A percentile compares a stretch with the other conserved stretches of the same genome.
phyloP scores from a whole-genome alignment of 2,888 invertebrate species.

The Danaus chrysippus region DNA sequence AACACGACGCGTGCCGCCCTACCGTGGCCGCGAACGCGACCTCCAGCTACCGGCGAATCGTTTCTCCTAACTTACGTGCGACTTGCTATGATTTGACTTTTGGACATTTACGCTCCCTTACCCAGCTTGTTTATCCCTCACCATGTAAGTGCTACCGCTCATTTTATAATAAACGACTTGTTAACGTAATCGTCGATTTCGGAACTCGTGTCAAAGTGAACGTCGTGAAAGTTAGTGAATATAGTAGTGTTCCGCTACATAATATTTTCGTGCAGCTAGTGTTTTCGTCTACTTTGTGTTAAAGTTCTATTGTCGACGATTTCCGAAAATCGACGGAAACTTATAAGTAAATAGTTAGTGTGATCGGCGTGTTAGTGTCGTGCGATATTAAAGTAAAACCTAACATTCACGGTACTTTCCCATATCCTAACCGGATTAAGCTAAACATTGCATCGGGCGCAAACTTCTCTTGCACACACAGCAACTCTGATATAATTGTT shows the following conservation, averaged over 20 bases:
- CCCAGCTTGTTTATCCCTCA: conserved; percentile 77
- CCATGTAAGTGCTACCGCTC: conserved; percentile 77
- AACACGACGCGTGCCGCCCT: conserved; percentile 77
- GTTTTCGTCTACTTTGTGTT: conserved; percentile 45
- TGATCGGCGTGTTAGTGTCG: conserved; percentile 54
- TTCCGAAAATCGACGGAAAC: conserved; percentile 74
- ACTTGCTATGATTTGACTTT: conserved; percentile 75
- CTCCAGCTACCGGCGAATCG: conserved; percentile 79
- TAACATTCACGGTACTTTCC: conserved; percentile 57
- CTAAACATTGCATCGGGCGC: conserved; percentile 11
- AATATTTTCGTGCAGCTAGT: conserved; percentile 26
- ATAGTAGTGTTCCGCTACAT: conserved; percentile 49
- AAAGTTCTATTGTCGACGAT: conserved; percentile 52
- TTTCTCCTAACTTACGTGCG: conserved; percentile 74
- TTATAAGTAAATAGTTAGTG: conserved; percentile 51
- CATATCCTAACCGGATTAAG: conserved; percentile 37
- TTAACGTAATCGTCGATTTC: conserved; percentile 62
- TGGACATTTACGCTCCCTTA: conserved; percentile 72
- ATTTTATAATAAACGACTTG: conserved; percentile 63
- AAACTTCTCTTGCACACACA: conserved; percentile 41
- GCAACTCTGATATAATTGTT: too few species aligned
- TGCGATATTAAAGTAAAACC: conserved; percentile 46
- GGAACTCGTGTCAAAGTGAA: conserved; percentile 70
- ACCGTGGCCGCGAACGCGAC: conserved; percentile 81
- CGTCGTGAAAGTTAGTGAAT: conserved; percentile 72